Conservation (phyloP, 2,113 vertebrate genomes). For the Microtus montanus region DNA sequence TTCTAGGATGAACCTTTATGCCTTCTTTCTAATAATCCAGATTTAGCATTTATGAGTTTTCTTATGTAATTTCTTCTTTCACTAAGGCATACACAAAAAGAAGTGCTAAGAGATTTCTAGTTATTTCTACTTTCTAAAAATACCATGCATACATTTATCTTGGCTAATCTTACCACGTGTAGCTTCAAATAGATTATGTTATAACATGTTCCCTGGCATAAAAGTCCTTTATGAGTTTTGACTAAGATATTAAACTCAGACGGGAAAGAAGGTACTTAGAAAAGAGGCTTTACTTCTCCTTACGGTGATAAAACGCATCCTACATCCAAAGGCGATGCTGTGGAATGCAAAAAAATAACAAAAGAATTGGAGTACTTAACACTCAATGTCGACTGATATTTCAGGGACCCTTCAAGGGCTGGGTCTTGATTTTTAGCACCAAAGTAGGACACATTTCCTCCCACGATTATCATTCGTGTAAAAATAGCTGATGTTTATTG, state of each 20-base stretch:
- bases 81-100: slow-evolving; percentile 67
- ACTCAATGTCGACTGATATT: neutral
- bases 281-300: slow-evolving; percentile 54
- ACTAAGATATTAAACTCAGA: slow-evolving; percentile 52
- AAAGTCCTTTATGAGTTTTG: slow-evolving; percentile 56
- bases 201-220: slow-evolving; percentile 70
- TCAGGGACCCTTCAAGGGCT: neutral
- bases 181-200: slow-evolving; percentile 74
- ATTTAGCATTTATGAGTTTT: slow-evolving; percentile 73
- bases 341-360: slow-evolving; percentile 10
- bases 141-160: slow-evolving; percentile 75
- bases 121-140: slow-evolving; percentile 78
- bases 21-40: slow-evolving; percentile 70
- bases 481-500: slow-evolving; percentile 73
- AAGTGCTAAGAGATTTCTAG: slow-evolving; percentile 75
- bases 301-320: slow-evolving; percentile 56
- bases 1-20: slow-evolving; percentile 61
- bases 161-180: slow-evolving; percentile 76
- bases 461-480: slow-evolving; percentile 55
- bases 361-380: slow-evolving; percentile 40
- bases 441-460: slow-evolving; percentile 69
- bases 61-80: slow-evolving; percentile 74
- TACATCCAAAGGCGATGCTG: slow-evolving; percentile 22
- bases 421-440: slow-evolving; percentile 25
- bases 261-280: neutral